Percentiles rank a stretch among this genome's conserved stretches.
Evolutionary conservation across 2,113 vertebrate species (phyloP).

Genomic region (Callaeas wilsoni): DNA sequence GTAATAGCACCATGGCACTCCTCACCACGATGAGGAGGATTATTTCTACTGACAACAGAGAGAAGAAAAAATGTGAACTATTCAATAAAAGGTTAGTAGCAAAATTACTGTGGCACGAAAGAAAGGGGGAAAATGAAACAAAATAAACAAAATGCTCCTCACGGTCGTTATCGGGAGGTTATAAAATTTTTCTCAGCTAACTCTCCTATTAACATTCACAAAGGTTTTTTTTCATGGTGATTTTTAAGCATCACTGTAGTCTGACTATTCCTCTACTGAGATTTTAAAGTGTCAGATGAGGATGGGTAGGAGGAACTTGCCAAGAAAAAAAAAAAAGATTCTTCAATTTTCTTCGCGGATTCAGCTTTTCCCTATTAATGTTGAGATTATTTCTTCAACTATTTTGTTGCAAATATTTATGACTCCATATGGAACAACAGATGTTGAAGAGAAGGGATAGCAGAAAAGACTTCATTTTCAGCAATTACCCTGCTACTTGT

Average conservation of each 20-base stretch:
- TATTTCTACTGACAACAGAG: background rate
- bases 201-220: background rate
- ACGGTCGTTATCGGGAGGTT: background rate
- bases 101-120: background rate
- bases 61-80: background rate
- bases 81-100: background rate
- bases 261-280: slow-evolving; percentile 8
- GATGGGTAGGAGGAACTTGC: slow-evolving; percentile 45
- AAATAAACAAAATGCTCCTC: background rate
- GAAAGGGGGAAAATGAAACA: background rate
- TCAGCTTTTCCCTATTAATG: slow-evolving; percentile 62
- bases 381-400: slow-evolving; percentile 65
- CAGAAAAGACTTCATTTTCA: slow-evolving; percentile 69
- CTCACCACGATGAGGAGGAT: background rate
- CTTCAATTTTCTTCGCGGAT: slow-evolving; percentile 54
- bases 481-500: slow-evolving; percentile 68
- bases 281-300: slow-evolving; percentile 48
- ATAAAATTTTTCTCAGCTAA: background rate
- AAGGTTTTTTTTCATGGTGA: background rate
- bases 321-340: slow-evolving; percentile 12
- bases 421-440: slow-evolving; percentile 70
- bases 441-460: slow-evolving; percentile 66
- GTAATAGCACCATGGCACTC: background rate
- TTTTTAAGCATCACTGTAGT: background rate
- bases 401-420: slow-evolving; percentile 76